Base-by-base conservation (phyloP, 2,113 vertebrate genomes). In the rabbit (Oryctolagus cuniculus) region DNA sequence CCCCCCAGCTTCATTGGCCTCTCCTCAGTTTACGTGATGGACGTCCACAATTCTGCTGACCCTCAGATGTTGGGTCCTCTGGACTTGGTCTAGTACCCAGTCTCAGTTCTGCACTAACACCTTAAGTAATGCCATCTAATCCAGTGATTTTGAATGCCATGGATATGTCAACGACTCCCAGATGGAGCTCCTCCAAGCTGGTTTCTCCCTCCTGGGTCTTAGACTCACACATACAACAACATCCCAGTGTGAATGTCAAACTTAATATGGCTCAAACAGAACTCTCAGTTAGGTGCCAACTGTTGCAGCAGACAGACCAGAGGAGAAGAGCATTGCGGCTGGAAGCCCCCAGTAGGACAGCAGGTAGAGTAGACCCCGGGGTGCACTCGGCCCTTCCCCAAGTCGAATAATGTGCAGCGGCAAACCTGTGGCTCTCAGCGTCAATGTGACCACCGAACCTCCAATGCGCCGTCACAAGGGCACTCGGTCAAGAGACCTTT, bases 101-200 rank as follows among this genome's bases (percentile, higher is more conserved):
- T 85, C 36, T 55, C 15, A 44, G 63, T 51, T 87, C 25, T 74
- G 58, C 19, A 49, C 17, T 61, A 34, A 58, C 29, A 36, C 49
- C 15, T 5, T 82, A 75, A 15, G 10, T 51, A 13, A 27, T 27
- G 31, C 17, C 5, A 16, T 36, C 15, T 7, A 82, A 49, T 53
- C n/a, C 13, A 25, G 10, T 51, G 77, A 91, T 95, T 87, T 87
- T 69, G 49, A 87, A 82, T 53, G 36, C 34, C 36, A 36, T 87
- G 29, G 21, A 36, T 27, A 63, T 91, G 51, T 19, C 51, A 75
- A 6, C 25, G 31, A 61, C 51, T 87, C 24, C 9, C 38, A 70
- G 21, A 53, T 0, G 51, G 51, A 95, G 58, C 38, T 63, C 7
- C 75, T 31, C 29, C 22, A 34, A 49, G 15, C 31, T 69, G 51